Conservation (phyloP, 2,113 vertebrate genomes). For the Actinemys pallida region DNA sequence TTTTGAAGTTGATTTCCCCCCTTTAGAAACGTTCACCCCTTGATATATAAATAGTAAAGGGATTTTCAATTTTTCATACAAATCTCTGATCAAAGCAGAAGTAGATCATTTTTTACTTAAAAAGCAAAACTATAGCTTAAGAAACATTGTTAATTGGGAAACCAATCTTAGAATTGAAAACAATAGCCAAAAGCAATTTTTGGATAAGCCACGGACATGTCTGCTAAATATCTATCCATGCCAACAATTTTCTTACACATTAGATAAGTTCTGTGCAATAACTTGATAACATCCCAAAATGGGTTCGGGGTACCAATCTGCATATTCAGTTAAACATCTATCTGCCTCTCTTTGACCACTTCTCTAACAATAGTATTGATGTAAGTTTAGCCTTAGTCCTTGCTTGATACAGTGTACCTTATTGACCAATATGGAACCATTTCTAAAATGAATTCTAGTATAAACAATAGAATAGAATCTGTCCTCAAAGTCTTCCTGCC, state of each 20-base stretch:
- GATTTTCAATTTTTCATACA: background rate
- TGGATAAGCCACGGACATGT: background rate
- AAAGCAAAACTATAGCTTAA: background rate
- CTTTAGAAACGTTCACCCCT: background rate
- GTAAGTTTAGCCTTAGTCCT: background rate
- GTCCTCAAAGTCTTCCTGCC: background rate
- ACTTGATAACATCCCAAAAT: background rate
- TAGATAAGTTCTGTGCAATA: too few species aligned
- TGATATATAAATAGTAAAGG: background rate
- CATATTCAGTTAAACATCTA: background rate
- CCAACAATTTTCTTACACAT: background rate
- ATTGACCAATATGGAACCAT: background rate
- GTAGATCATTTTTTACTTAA: conserved; percentile 30
- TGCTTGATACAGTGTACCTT: fast-evolving
- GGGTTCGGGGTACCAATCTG: conserved; percentile 8
- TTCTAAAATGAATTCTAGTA: background rate
- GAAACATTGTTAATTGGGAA: background rate
- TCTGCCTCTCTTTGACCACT: background rate
- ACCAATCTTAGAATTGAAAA: background rate
- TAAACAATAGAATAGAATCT: fast-evolving
- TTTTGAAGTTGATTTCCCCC: conserved; percentile 48
- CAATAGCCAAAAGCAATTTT: background rate
- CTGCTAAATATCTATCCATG: background rate
- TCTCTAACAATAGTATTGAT: fast-evolving
- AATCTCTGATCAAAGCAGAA: conserved; percentile 31